Percentiles rank a stretch among this genome's conserved stretches.
Evolutionary conservation across 1,140 invertebrate species (phyloP).

Genomic region (Chironomus striatipennis): DNA sequence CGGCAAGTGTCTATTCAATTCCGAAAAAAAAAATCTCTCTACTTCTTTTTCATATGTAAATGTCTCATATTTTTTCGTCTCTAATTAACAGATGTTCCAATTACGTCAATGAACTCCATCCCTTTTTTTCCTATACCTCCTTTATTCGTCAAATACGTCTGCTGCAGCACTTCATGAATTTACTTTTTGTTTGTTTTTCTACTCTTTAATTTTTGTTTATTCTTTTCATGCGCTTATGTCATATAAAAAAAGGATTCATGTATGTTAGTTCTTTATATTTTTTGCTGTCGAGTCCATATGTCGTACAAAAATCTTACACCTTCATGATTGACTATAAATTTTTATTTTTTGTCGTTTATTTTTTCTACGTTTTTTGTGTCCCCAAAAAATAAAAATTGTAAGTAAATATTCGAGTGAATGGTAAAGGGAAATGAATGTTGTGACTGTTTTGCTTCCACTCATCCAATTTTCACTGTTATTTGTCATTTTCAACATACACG

Average conservation of each 20-base stretch:
- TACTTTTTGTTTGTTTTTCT: background rate
- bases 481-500: slow-evolving; percentile 19
- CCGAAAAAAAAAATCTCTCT: too few relatives aligned
- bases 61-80: background rate
- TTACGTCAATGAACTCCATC: background rate
- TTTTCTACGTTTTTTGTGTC: background rate
- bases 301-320: background rate
- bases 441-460: background rate
- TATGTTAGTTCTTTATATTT: too few relatives aligned
- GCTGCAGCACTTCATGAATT: background rate
- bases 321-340: slow-evolving; percentile 5
- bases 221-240: background rate
- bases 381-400: too few relatives aligned
- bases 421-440: too few relatives aligned
- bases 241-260: background rate
- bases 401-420: too few relatives aligned
- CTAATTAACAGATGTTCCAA: slow-evolving; percentile 23
- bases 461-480: slow-evolving; percentile 1
- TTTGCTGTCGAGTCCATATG: too few relatives aligned
- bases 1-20: too few relatives aligned
- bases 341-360: background rate
- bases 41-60: background rate
- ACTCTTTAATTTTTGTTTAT: slow-evolving; percentile 3
- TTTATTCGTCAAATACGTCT: background rate
- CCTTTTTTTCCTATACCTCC: background rate